Evolutionary conservation across 1,140 invertebrate genomes (phyloP), one percentile per base, ranked within the genome.

Genomic region (Trichonephila inaurata): DNA sequence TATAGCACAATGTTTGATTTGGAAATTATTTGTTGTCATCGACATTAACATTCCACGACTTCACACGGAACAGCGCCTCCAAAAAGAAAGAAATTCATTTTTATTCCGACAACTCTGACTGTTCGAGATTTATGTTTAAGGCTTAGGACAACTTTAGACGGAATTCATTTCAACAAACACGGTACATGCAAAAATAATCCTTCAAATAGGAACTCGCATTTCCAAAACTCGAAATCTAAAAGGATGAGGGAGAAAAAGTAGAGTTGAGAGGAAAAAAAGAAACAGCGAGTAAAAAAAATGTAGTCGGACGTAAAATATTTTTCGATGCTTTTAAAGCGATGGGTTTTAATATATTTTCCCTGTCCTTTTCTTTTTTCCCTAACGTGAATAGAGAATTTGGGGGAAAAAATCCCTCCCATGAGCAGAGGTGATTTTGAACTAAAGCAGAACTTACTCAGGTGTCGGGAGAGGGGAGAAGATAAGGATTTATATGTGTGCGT

Each of bases 91-190:
- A 51, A 51, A 51, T 51, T 51, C 10, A 51, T 51, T 72, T 72
- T 33, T 24, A 33, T 5, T 72, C 12, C 28, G 66, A 24, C 66
- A 33, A 72, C n/a, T 24, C 66, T 14, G 24, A 33, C n/a, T 33
- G n/a, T 14, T 12, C 24, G 5, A 33, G 24, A 72, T 72, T 72
- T 72, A 72, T 72, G 69, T 10, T 33, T 14, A 16, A 33, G 69
- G 24, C 69, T 72, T 72, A 72, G 28, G 69, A 72, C 28, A 72
- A 72, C 69, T 72, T 72, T 12, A 28, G 14, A 28, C 69, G 28
- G 69, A 72, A 28, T 72, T 72, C 69, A 72, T 33, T 72, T 72
- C 69, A 2, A 72, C 69, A 72, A 72, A 72, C 69, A 28, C 69
- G 21, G 4, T 24, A 28, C 69, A 72, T 72, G 28, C 69, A 28